Conservation (phyloP, 1,140 invertebrate genomes). For the Patella vulgata region DNA sequence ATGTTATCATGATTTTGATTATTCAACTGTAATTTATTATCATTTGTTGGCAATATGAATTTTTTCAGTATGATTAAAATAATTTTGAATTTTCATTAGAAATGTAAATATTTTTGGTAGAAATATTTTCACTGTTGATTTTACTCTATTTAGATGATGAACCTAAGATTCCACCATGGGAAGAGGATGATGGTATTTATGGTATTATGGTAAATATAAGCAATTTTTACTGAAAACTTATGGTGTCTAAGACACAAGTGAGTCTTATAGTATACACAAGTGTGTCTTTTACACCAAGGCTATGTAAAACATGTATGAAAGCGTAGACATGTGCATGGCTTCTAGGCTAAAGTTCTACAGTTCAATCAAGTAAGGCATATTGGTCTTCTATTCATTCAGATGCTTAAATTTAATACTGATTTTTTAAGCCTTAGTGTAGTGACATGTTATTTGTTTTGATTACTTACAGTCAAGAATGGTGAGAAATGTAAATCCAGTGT, state of each 20-base stretch:
- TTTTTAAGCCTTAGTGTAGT: too few relatives aligned
- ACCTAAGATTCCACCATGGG: conserved; percentile 65
- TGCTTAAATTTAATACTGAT: too few relatives aligned
- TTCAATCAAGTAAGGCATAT: too few relatives aligned
- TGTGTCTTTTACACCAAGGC: background rate
- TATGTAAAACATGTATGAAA: too few relatives aligned
- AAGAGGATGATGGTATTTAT: conserved; percentile 67
- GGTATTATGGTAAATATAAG: conserved; percentile 63
- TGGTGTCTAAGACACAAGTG: background rate
- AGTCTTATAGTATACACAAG: background rate
- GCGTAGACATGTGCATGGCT: too few relatives aligned
- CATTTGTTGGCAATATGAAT: too few relatives aligned
- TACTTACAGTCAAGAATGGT: conserved; percentile 68
- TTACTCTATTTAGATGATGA: conserved; percentile 57
- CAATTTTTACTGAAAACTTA: background rate
- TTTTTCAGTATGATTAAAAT: background rate
- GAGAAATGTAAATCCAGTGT: conserved; percentile 75
- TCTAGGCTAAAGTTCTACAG: too few relatives aligned
- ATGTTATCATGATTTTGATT: background rate
- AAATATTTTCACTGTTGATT: background rate
- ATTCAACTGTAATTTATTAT: background rate
- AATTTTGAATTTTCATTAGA: background rate
- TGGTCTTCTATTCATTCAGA: too few relatives aligned
- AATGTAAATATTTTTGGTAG: background rate
- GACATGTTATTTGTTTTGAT: too few relatives aligned